Evolutionary conservation across 2,888 invertebrate genomes (phyloP).

Genomic region (Ptycholaimellus sp.): DNA sequence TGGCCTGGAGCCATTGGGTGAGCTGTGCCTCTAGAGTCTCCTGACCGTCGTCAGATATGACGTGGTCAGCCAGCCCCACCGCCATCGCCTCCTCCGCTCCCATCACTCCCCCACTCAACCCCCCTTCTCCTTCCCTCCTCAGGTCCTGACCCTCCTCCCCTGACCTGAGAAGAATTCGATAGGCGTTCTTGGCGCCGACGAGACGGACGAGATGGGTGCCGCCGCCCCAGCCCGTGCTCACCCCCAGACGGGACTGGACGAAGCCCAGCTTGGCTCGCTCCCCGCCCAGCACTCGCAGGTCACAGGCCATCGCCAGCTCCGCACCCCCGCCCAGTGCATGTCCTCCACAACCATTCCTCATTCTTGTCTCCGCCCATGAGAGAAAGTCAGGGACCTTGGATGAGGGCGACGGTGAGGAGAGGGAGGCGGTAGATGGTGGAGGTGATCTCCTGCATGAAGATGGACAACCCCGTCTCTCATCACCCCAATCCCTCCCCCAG

Average conservation of each 20-base stretch:
- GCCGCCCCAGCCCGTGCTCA: conserved; percentile 7
- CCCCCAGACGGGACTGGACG: conserved; percentile 6
- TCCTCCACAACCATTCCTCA: too few species aligned
- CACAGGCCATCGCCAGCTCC: conserved; percentile 33
- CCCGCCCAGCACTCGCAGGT: conserved; percentile 30
- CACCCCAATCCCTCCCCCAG: too few species aligned
- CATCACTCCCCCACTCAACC: conserved; percentile 1
- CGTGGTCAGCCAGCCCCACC: conserved; percentile 1
- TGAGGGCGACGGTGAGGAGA: too few species aligned
- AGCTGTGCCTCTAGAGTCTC: conserved; percentile 2
- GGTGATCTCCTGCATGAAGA: too few species aligned
- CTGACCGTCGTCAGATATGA: conserved; percentile 3
- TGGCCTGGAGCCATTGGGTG: too few species aligned
- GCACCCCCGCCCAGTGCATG: conserved; percentile 36
- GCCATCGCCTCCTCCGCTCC: neutral
- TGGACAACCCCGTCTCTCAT: too few species aligned
- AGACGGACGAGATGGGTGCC: conserved; percentile 4
- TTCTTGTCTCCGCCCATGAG: too few species aligned
- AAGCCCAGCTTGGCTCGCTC: conserved; percentile 17
- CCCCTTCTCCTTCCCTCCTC: too few species aligned
- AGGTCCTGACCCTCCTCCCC: too few species aligned
- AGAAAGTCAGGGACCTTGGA: too few species aligned
- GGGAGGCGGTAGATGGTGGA: too few species aligned
- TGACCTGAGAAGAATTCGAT: too few species aligned
- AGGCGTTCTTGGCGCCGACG: conserved; percentile 3